Evolutionary conservation across 2,888 invertebrate genomes (phyloP), one percentile per base, ranked within the genome.

Genomic region (Mesorhabditis belari): DNA sequence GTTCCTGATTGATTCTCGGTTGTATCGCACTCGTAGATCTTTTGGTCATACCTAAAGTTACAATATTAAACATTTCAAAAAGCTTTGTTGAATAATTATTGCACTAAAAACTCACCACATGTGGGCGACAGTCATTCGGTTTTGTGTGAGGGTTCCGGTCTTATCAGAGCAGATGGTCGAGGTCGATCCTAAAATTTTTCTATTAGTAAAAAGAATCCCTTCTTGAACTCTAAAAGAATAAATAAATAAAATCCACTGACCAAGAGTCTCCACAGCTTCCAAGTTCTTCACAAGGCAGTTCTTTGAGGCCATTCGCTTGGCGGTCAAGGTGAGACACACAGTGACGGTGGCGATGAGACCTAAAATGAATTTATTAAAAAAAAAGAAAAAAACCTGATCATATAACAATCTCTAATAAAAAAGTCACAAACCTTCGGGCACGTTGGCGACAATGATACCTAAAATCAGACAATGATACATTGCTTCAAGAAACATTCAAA

Each of bases 81-180:
- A n/a, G n/a, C n/a, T n/a, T n/a, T n/a, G n/a, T n/a, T n/a, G n/a
- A n/a, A n/a, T n/a, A n/a, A n/a, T n/a, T n/a, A n/a, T n/a, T n/a
- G n/a, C n/a, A n/a, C n/a, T n/a, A n/a, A n/a, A n/a, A n/a, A n/a
- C n/a, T n/a, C n/a, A n/a, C 74, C 74, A 72, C 70, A 71, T 94
- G 85, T 96, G 96, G 73, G 95, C 94, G 61, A 96, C 95, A 26
- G 96, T 96, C 96, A 96, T 96, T 80, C 96, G 96, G 86, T 98
- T 98, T 85, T 98, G 96, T 24, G 96, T 98, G 26, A 90, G 83
- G 0, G 88, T 88, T 6, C 89, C 89, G 1, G 89, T 89, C 82
- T 89, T 89, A 79, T 89, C 89, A 0, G 89, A 89, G 82, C 89
- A 90, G 74, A 90, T 90, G 60, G 88, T 88, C 0, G 88, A 88